Evolutionary conservation across 2,797 vertebrate species (phyloP), one percentile per base, ranked within the genome.

Genomic region (Chelidonichthys spinosus): DNA sequence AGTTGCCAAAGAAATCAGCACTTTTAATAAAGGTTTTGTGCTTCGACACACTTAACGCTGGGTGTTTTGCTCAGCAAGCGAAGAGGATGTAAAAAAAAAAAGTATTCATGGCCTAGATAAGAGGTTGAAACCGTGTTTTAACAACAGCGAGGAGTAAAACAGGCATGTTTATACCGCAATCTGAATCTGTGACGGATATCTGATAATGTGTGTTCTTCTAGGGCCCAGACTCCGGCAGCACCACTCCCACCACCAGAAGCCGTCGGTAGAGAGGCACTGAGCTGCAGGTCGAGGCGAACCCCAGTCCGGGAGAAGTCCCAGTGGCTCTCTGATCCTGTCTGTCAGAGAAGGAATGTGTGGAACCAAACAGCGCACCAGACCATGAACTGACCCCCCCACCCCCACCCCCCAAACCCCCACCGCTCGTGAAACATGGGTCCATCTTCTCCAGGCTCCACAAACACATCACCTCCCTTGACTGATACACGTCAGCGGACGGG

Each of bases 201-300:
- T 70, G 33, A 43, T 72, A 37, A 9, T 66, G 36, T 89, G 53
- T 84, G 47, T 60, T 49, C 11, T 82, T 55, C 25, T 72, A 98
- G 97, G 95, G 77, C 93, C 95, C 76, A 94, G 95, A 82, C 93
- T 97, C 75, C 96, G 95, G 74, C 97, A 96, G 60, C 96, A 95
- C 76, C 96, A 96, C 80, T 79, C 94, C 44, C 95, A 95, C 77
- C 96, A 95, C 69, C 95, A 96, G 91, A 97, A 96, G 87, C 92
- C 96, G 7, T 90, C 94, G 0, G 92, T 94, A 61, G 96, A 96
- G 86, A 96, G 95, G 82, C 95, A 97, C 82, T 99, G 92, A 95
- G 87, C 42, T 47, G 35, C 49, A 25, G 61, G 78, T 50, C 2
- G 56, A 82, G 55, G 72, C 35, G n/a, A 76, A 87, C 80, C 83